Evolutionary conservation across 2,113 vertebrate species (phyloP).

Genomic region (Megaceryle maxima): DNA sequence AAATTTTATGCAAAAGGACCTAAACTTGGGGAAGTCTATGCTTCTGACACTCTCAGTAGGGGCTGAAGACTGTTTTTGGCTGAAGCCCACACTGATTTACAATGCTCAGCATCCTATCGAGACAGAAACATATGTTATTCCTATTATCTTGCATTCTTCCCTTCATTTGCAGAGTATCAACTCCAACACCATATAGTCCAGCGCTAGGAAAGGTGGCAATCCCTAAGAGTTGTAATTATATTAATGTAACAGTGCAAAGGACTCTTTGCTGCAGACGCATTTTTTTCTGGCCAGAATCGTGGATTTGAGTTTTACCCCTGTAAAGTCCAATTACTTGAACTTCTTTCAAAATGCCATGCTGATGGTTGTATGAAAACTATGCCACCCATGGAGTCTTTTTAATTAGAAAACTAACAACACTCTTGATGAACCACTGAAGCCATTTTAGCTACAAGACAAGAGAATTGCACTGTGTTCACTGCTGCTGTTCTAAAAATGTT

Average conservation of each 20-base stretch:
- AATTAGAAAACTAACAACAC: background rate
- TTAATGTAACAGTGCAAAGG: background rate
- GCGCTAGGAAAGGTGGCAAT: background rate
- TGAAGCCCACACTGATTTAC: constrained; percentile 47
- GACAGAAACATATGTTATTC: constrained; percentile 36
- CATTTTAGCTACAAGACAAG: background rate
- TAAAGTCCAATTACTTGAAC: background rate
- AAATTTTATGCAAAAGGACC: constrained; percentile 23
- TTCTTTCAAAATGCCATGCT: background rate
- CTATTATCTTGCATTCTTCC: constrained; percentile 36
- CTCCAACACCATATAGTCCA: background rate
- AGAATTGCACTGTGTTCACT: background rate
- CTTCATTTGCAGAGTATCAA: background rate
- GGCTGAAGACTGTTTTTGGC: constrained; percentile 37
- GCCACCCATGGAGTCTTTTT: background rate
- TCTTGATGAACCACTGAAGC: background rate
- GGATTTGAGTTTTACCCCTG: background rate
- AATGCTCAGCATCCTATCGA: constrained; percentile 45
- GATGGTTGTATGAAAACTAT: background rate
- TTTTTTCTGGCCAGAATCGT: background rate
- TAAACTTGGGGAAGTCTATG: constrained; percentile 11
- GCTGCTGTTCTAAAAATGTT: background rate
- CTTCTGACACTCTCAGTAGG: constrained; percentile 41
- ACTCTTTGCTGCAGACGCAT: background rate
- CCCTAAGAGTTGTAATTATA: background rate